Conservation (phyloP, 2,113 vertebrate genomes). For the Pituophis catenifer region DNA sequence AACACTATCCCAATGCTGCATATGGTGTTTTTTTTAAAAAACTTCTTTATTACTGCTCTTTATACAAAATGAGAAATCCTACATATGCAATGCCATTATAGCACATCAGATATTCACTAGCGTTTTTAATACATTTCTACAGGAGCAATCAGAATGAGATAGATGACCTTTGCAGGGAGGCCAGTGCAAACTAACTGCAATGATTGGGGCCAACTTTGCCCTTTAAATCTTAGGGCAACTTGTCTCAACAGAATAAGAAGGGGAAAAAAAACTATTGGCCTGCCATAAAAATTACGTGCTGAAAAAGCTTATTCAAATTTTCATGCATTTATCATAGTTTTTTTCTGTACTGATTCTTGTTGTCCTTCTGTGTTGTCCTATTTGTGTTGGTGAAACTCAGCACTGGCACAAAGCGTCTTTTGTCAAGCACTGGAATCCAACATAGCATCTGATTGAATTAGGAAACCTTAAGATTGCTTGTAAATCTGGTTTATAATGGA, state of each 20-base stretch:
- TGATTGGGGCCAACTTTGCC: slow-evolving; percentile 41
- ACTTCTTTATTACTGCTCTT: slow-evolving; percentile 44
- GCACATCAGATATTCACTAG: slow-evolving; percentile 42
- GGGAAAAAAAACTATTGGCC: slow-evolving; percentile 33
- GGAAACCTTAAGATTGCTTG: background rate
- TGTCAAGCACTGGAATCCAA: background rate
- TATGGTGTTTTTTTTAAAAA: background rate
- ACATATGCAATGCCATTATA: slow-evolving; percentile 56
- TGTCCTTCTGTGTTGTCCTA: background rate
- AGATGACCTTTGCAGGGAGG: slow-evolving; percentile 57
- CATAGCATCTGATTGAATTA: background rate
- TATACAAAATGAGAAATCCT: slow-evolving; percentile 50
- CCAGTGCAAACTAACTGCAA: slow-evolving; percentile 43
- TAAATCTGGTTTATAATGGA: background rate
- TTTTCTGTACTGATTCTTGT: background rate
- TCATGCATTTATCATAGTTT: background rate
- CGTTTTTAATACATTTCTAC: slow-evolving; percentile 58
- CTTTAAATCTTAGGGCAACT: slow-evolving; percentile 58
- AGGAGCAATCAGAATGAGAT: slow-evolving; percentile 45
- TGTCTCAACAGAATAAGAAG: slow-evolving; percentile 34
- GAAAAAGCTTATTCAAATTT: slow-evolving; percentile 15
- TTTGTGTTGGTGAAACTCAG: background rate
- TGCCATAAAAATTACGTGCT: slow-evolving; percentile 37
- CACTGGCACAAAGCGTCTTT: background rate
- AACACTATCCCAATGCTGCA: slow-evolving; percentile 41